Evolutionary conservation across 2,888 invertebrate species (phyloP), one percentile per base, ranked within the genome.

Genomic region (Aphelenchoides bicaudatus): DNA sequence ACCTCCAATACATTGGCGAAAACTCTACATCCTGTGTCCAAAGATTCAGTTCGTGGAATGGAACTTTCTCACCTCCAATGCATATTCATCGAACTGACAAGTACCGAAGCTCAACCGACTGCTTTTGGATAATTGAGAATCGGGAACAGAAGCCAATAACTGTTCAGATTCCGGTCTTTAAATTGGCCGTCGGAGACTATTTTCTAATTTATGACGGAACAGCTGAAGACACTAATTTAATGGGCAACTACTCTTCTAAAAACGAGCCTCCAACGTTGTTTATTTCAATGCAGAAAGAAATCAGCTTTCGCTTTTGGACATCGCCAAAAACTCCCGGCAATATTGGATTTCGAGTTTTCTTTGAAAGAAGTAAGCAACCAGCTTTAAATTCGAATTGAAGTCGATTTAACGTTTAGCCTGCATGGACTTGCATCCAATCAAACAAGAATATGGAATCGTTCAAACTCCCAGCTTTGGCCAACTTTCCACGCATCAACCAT

Each of bases 11-110:
- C 39, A 28, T 37, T 13, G 52, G 50, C 2, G 65, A 65, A 63
- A 59, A 57, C 23, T 46, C 55, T 3, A 23, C 55, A 6, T 38
- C 43, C 10, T 64, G 65, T 49, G 39, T 58, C 23, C 52, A 50
- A 2, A 43, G 29, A n/a, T 64, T 67, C 39, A 58, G 53, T 39
- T 58, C 57, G n/a, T 67, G 62, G 62, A 62, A 64, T 48, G 65
- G 65, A 8, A 51, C 61, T 5, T 58, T 64, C 48, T 51, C 62
- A 2, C 52, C 62, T 3, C 65, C 66, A 1, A 57, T 34, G 50
- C 62, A 46, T 29, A 21, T 63, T 6, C 23, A 34, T 13, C 23
- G 49, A 13, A 39, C 39, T 21, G 56, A 39, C 8, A 25, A 28
- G n/a, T 64, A 67, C 28, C 43, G 61, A 31, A 58, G 48, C 2